A percentile compares a stretch with the other conserved stretches of the same genome.
Conservation (phyloP, 2,113 vertebrate genomes). For the Epinephelus moara region DNA sequence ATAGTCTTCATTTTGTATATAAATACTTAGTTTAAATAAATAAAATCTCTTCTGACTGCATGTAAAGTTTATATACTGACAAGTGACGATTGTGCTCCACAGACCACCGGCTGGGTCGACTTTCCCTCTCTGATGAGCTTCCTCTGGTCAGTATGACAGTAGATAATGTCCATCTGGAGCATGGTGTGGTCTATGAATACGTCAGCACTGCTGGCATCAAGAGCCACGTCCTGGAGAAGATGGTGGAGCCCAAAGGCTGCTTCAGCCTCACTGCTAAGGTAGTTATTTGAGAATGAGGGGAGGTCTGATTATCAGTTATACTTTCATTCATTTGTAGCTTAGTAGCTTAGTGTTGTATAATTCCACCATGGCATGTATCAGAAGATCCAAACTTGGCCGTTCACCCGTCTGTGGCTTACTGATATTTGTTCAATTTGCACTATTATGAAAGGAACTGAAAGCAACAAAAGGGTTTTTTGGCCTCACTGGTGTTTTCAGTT, state of each 20-base stretch:
- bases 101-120: conserved; percentile 69
- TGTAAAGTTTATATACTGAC: not conserved
- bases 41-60: not conserved
- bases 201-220: conserved; percentile 93
- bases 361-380: not conserved
- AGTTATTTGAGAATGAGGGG: conserved; percentile 6
- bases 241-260: conserved; percentile 93
- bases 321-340: not conserved
- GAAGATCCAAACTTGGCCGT: not conserved
- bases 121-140: conserved; percentile 73
- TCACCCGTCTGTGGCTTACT: not conserved
- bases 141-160: conserved; percentile 92
- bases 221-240: conserved; percentile 95
- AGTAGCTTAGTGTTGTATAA: no score
- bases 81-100: conserved; percentile 32
- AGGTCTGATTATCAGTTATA: not conserved
- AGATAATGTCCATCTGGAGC: conserved; percentile 94
- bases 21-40: not conserved
- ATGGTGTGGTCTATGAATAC: conserved; percentile 95
- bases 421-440: conserved; percentile 9
- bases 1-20: not conserved
- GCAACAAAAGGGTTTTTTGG: not conserved
- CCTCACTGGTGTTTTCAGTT: conserved; percentile 8
- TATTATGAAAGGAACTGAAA: conserved; percentile 15
- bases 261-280: conserved; percentile 97